Base-by-base conservation (phyloP, 2,888 invertebrate genomes). In the Calliphora vomitoria region DNA sequence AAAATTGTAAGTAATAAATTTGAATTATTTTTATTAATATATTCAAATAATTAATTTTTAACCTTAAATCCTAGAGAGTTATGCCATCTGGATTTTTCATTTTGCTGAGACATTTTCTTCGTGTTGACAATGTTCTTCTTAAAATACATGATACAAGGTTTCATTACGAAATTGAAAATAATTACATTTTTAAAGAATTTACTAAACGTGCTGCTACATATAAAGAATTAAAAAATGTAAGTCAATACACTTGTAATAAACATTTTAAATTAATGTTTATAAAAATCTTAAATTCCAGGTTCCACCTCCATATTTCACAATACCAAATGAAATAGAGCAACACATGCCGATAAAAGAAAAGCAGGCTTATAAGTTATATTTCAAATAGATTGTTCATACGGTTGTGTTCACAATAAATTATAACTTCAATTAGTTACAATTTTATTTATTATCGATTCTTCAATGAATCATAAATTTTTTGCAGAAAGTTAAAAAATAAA, bases 61-160 rank as follows among this genome's bases (percentile, higher is more conserved):
- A 60, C 20, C 62, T 64, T 47, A 50, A 53, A 90, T 90, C 94
- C 94, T 83, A 98, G 98, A 96, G 99, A 92, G 98, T 98, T 1
- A 99, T 99, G 99, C 98, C 98, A 0, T 96, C 96, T 58, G 97
- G 98, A 89, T 98, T 98, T 94, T 99, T 98, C 93, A 95, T 99
- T 71, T 94, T 99, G 8, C 94, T 98, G 84, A 95, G 99, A 90
- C 98, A 97, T 93, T 99, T 99, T 93, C 94, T 99, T 88, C 95
- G 99, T 91, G 98, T 99, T 2, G 99, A 99, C 93, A 96, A 97
- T 92, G 99, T 99, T 0, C 94, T 99, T 93, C 95, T 98, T 1
- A 95, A 97, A 89, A 95, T 98, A 58, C 96, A 97, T 90, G 99
- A 99, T 92, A 98, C 99, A 0, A 95, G 98, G 89, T 95, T 97